phyloP scores from a whole-genome alignment of 2,113 vertebrate genomes.

The Hylia prasina region DNA sequence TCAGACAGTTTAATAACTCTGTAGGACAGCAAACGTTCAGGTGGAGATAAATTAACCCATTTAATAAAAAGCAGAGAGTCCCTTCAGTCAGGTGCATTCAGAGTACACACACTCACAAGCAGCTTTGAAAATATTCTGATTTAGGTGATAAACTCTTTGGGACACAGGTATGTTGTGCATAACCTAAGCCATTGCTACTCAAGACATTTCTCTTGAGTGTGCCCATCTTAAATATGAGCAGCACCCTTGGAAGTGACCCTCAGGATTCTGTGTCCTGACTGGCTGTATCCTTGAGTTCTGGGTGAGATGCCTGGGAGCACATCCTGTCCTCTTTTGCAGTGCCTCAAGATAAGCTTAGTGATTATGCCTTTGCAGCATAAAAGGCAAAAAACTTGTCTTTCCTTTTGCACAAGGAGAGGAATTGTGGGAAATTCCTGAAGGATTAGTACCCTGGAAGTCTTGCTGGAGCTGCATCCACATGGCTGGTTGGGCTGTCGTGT shows the following conservation, averaged over 20 bases:
- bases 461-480: background rate
- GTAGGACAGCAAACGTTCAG: background rate
- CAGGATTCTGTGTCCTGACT: fast-evolving
- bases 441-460: background rate
- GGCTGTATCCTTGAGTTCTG: background rate
- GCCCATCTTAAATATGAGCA: background rate
- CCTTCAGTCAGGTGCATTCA: background rate
- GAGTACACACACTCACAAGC: background rate
- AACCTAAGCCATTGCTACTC: background rate
- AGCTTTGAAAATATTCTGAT: background rate
- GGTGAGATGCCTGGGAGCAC: background rate
- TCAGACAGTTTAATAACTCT: background rate
- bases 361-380: background rate
- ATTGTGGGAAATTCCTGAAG: background rate
- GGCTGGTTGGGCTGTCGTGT: background rate
- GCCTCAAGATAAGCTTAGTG: background rate
- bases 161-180: background rate
- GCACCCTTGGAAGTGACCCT: background rate
- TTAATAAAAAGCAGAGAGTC: background rate
- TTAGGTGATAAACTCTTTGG: background rate
- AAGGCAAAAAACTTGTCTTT: background rate
- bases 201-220: background rate
- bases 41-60: background rate
- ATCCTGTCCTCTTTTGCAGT: background rate
- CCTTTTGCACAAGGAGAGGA: background rate